Conservation (phyloP, 1,140 invertebrate genomes). For the Anastrepha obliqua region DNA sequence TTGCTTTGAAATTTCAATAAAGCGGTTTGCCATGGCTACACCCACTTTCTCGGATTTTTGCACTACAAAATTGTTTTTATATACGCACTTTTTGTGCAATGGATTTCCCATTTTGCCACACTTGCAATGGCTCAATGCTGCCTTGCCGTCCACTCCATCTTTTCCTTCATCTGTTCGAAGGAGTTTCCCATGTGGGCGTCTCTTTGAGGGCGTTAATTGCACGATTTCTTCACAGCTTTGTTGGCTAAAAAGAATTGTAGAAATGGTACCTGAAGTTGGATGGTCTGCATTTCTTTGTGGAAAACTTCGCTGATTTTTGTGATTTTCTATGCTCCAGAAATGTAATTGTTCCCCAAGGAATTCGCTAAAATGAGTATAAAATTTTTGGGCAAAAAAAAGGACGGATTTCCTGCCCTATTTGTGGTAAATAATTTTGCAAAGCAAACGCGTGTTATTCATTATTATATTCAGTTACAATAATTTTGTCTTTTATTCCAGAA, state of each 20-base stretch:
- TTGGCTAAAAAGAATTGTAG: not conserved
- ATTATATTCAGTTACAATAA: not conserved
- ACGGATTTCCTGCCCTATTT: conserved; percentile 14
- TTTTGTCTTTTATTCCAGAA: no score
- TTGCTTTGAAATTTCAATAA: conserved; percentile 52
- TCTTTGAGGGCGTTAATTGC: conserved; percentile 58
- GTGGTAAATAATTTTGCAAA: not conserved
- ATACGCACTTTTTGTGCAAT: not conserved
- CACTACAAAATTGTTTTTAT: not conserved
- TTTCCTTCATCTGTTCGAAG: not conserved
- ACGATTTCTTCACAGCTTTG: conserved; percentile 58
- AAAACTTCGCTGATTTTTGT: not conserved
- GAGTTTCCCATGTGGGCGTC: conserved; percentile 57
- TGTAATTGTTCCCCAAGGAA: not conserved
- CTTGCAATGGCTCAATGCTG: not conserved
- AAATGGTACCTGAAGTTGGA: not conserved
- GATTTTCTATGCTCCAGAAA: conserved; percentile 37
- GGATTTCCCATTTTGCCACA: not conserved
- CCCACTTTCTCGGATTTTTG: conserved; percentile 57
- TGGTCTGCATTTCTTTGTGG: not conserved
- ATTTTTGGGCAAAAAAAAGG: not conserved
- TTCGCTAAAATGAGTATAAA: not conserved
- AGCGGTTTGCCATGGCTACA: conserved; percentile 61
- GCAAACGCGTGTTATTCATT: not conserved
- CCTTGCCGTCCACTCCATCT: no score